Percentiles rank a stretch among this genome's conserved stretches.
Evolutionary conservation across 1,140 invertebrate species (phyloP).

Genomic region (Apis mellifera): Amel_HAv3.1 CM009937.2:453501-454000

Average conservation of each 20-base stretch:
- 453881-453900: not conserved
- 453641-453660: not conserved
- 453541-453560: no score
- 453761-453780: not conserved
- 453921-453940: not conserved
- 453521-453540: no score
- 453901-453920: not conserved
- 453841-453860: not conserved
- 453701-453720: no score
- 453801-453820: not conserved
- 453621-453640: no score
- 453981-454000: not conserved
- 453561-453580: no score
- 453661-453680: no score
- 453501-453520: no score
- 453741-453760: no score
- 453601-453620: no score
- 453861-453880: not conserved
- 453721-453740: no score
- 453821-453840: not conserved
- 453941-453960: not conserved
- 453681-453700: no score
- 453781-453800: not conserved
- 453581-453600: no score
- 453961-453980: not conserved